These are phyloP conservation scores for Ramphastos sulfuratus DNA, from an alignment of 2,113 vertebrate genomes.

Conservation along the genomic window DNA sequence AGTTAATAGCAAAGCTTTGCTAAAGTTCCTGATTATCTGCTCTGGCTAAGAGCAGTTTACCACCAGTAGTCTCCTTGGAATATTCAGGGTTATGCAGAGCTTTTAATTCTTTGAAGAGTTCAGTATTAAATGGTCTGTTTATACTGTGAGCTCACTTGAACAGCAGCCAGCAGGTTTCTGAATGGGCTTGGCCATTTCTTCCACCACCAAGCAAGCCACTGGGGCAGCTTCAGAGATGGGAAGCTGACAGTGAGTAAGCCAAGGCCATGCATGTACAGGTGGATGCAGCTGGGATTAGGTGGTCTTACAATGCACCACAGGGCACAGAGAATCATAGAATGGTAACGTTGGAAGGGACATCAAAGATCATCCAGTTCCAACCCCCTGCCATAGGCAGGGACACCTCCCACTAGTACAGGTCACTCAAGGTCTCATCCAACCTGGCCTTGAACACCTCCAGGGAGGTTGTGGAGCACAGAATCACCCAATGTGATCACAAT, in stretches of 20 bases:
- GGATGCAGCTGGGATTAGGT: too few species aligned
- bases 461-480: too few species aligned
- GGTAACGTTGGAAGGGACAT: too few species aligned
- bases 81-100: slow-evolving; percentile 3
- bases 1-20: background rate
- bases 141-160: background rate
- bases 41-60: slow-evolving; percentile 27
- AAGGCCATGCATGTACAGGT: background rate
- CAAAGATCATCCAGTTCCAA: too few species aligned
- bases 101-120: slow-evolving; percentile 33
- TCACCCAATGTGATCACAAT: too few species aligned
- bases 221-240: background rate
- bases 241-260: background rate
- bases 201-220: background rate
- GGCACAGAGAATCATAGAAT: too few species aligned
- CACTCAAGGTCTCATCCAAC: too few species aligned
- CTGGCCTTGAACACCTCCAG: too few species aligned
- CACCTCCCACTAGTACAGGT: too few species aligned
- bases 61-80: background rate
- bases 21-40: background rate
- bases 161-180: background rate
- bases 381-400: too few species aligned
- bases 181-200: background rate
- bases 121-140: background rate
- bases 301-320: background rate